Evolutionary conservation across 1,140 invertebrate genomes (phyloP).

Genomic region (Zophobas atratus): DNA sequence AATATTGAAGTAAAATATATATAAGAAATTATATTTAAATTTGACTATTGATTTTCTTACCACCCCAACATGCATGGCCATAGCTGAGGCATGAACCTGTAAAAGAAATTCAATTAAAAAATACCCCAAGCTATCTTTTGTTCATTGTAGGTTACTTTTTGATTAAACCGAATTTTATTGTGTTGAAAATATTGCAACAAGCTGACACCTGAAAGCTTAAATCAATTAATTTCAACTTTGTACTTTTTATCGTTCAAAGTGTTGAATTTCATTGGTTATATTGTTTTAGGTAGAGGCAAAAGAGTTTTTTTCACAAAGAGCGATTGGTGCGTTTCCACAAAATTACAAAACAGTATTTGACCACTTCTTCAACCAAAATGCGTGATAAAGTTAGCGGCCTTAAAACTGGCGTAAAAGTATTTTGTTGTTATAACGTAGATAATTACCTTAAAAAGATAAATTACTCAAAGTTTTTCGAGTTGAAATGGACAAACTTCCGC

Average conservation of each 20-base stretch:
- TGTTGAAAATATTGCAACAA: neutral
- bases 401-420: neutral
- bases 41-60: constrained; percentile 65
- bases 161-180: neutral
- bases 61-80: constrained; percentile 76
- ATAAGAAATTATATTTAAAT: no score
- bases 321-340: neutral
- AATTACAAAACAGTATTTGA: neutral
- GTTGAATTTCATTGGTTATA: constrained; percentile 30
- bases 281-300: constrained; percentile 25
- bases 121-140: constrained; percentile 10
- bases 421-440: neutral
- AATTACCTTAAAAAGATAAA: neutral
- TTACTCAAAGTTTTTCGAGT: neutral
- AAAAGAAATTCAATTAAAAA: constrained; percentile 60
- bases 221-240: constrained; percentile 22
- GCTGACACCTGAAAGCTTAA: constrained; percentile 9
- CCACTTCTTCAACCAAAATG: neutral
- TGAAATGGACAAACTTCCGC: no score
- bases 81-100: constrained; percentile 74
- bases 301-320: neutral
- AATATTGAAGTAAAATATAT: neutral
- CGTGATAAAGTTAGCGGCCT: no score
- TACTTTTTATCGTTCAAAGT: constrained; percentile 6
- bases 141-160: constrained; percentile 6